Evolutionary conservation across 2,113 vertebrate genomes (phyloP).

Genomic region (Poicephalus meyeri): DNA sequence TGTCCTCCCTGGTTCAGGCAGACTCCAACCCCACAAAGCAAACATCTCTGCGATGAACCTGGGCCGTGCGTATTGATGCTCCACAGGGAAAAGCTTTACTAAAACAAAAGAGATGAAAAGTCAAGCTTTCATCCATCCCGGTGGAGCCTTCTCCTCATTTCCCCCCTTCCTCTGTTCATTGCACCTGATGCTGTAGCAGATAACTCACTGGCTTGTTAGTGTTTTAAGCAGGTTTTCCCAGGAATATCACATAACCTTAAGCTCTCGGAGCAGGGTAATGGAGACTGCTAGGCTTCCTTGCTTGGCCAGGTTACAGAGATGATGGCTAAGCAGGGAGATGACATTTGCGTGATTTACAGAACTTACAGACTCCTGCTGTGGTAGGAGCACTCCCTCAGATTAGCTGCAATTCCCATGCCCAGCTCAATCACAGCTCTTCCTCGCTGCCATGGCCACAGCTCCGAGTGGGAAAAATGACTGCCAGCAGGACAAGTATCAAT

Average conservation of each 20-base stretch:
- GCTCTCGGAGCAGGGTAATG: not conserved
- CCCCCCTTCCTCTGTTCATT: not conserved
- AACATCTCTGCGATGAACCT: not conserved
- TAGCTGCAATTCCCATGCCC: not conserved
- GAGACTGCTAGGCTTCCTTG: not conserved
- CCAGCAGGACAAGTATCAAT: not conserved
- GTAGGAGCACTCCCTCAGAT: not conserved
- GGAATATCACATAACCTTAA: conserved; percentile 10
- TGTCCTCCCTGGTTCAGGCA: not conserved
- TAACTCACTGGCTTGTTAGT: not conserved
- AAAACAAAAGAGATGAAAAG: not conserved
- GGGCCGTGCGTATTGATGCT: not conserved
- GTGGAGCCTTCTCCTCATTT: not conserved
- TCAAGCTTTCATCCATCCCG: not conserved
- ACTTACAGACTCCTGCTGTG: not conserved
- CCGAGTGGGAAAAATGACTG: not conserved
- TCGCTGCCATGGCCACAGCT: not conserved
- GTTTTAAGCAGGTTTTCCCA: conserved; percentile 19
- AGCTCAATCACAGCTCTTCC: not conserved
- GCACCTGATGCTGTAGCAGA: not conserved
- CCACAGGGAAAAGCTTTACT: not conserved
- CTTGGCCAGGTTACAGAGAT: not conserved
- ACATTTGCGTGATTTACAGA: not conserved
- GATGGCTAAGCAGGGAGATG: not conserved
- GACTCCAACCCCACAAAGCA: not conserved